Evolutionary conservation across 1,140 invertebrate genomes (phyloP), one percentile per base, ranked within the genome.

Genomic region (Hyphantria cunea): DNA sequence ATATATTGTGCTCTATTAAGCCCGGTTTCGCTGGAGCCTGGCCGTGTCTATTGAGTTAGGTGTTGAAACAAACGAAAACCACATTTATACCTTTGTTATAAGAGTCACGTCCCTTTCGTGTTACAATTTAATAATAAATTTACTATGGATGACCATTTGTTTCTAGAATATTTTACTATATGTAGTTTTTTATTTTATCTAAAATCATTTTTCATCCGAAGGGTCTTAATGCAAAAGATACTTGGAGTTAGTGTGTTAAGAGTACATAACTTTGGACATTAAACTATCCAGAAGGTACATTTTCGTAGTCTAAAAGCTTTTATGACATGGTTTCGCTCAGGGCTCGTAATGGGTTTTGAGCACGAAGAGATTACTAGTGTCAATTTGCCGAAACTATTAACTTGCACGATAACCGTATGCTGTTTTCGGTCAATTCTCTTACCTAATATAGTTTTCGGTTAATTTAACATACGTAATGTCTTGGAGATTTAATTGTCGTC

Each of bases 1-100:
- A 59, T 59, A 59, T 59, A 59, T 59, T 39, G 55, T 59, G 45
- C 55, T 49, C 55, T 59, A 39, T 45, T 59, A 59, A 59, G 55
- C 45, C 15, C 33, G 55, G 44, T 59, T 48, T 59, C 55, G 32
- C 10, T 47, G 14, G 55, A 45, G 31, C 45, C 34, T 44, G 32
- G 45, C 34, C 34, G 34, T 37, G 13, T 13, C 37, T 12, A n/a
- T 10, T 33, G 11, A 44, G 9, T 44, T 56, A 56, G 53, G 53
- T 56, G 53, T 59, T 31, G 17, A 15, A 7, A 6, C 45, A 49
- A 49, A 39, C 14, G 55, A 59, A 49, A 49, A 14, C 17, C 2
- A 59, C 11, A 44, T 14, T 49, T 59, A 49, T 3, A 15, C 42
- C 31, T 17, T 56, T 11, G 34, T 10, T 13, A 12, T 34, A 56